phyloP scores from a whole-genome alignment of 2,797 vertebrate genomes.

The Amniataba percoides region DNA sequence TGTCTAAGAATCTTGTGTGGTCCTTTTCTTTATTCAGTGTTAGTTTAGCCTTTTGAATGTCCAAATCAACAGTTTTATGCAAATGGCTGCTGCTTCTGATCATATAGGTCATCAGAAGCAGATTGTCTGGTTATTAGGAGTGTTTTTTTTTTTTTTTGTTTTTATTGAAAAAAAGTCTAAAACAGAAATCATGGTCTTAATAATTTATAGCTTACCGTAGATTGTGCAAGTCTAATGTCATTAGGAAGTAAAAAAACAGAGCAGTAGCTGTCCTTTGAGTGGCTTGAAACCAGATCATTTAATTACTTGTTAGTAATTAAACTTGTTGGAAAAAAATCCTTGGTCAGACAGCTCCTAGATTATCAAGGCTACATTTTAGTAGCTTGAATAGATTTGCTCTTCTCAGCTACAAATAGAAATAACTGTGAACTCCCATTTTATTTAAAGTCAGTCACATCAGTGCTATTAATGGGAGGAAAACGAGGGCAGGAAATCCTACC shows the following conservation, averaged over 20 bases:
- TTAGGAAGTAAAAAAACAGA: constrained; percentile 27
- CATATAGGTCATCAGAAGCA: constrained; percentile 15
- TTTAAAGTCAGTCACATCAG: constrained; percentile 37
- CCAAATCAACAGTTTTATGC: constrained; percentile 7
- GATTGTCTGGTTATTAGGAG: not conserved
- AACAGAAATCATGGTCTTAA: constrained; percentile 7
- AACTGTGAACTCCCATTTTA: constrained; percentile 46
- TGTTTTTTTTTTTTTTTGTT: not conserved
- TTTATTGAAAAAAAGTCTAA: not conserved
- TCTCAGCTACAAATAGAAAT: constrained; percentile 38
- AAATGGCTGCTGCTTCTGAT: constrained; percentile 35
- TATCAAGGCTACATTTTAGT: constrained; percentile 48
- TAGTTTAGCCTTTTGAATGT: constrained; percentile 32
- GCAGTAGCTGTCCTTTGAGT: constrained; percentile 57
- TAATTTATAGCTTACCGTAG: constrained; percentile 21
- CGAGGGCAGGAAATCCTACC: constrained; percentile 54
- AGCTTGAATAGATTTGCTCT: constrained; percentile 48
- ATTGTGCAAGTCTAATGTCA: constrained; percentile 24
- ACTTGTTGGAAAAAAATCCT: constrained; percentile 81
- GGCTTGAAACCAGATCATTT: constrained; percentile 66
- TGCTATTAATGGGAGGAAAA: constrained; percentile 50
- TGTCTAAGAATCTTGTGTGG: constrained; percentile 70
- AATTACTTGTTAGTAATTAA: constrained; percentile 34
- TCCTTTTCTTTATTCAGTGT: constrained; percentile 51
- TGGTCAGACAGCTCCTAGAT: constrained; percentile 95